Evolutionary conservation across 1,140 invertebrate species (phyloP).

Genomic region (Pseudomyrmex sp.): DNA sequence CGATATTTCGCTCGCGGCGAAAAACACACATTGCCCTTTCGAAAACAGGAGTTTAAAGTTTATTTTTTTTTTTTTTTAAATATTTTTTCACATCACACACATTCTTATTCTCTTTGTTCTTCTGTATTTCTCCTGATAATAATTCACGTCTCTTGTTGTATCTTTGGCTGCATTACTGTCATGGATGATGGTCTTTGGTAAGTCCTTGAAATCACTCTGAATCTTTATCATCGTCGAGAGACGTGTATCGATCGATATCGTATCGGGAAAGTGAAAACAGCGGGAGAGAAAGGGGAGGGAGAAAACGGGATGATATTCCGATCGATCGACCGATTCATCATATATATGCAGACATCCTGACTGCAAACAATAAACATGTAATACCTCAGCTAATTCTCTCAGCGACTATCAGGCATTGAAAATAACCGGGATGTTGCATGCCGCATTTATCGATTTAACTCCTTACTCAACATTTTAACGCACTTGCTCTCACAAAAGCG

Average conservation of each 20-base stretch:
- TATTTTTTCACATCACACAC: constrained; percentile 17
- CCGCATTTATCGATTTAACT: constrained; percentile 71
- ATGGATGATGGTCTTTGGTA: constrained; percentile 77
- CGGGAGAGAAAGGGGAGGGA: not conserved
- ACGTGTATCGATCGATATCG: constrained; percentile 25
- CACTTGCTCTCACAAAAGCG: not conserved
- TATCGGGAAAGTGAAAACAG: not conserved
- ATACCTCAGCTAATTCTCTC: constrained; percentile 33
- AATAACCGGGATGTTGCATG: constrained; percentile 79
- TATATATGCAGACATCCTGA: not conserved
- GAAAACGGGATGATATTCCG: not conserved
- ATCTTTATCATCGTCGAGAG: constrained; percentile 23
- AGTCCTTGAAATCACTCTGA: constrained; percentile 68
- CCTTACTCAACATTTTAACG: constrained; percentile 13
- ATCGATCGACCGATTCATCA: constrained; percentile 25
- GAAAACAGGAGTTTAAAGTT: constrained; percentile 12
- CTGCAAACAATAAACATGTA: constrained; percentile 13
- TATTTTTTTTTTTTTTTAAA: not conserved
- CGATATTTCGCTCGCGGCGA: not conserved
- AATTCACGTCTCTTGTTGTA: constrained; percentile 67
- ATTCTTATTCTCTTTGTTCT: constrained; percentile 44
- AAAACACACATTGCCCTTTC: not conserved
- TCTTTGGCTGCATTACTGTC: constrained; percentile 77
- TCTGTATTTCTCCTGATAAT: constrained; percentile 64
- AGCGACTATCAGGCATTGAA: constrained; percentile 65